Percentiles rank a stretch among this genome's conserved stretches.
Evolutionary conservation across 2,113 vertebrate species (phyloP).

Genomic region (Colinus virginianus): DNA sequence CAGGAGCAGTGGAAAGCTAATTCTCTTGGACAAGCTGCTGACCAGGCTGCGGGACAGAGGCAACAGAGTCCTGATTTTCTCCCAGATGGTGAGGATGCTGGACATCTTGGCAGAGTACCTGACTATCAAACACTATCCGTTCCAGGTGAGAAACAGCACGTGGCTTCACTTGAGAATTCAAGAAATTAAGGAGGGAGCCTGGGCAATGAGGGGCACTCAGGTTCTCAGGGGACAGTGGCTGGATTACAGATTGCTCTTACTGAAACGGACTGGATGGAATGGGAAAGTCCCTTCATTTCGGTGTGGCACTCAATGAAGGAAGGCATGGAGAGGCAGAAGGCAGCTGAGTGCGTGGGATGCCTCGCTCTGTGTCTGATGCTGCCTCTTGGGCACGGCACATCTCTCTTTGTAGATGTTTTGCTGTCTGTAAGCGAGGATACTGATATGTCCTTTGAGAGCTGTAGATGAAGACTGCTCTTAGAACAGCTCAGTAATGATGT

Average conservation of each 20-base stretch:
- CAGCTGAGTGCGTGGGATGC: background rate
- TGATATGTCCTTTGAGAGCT: background rate
- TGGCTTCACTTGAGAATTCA: background rate
- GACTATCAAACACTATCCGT: slow-evolving; percentile 92
- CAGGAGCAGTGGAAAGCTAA: slow-evolving; percentile 95
- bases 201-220: background rate
- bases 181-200: background rate
- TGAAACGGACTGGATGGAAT: background rate
- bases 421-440: background rate
- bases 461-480: background rate
- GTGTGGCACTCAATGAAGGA: background rate
- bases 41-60: slow-evolving; percentile 93
- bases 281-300: background rate
- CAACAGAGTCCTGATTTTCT: slow-evolving; percentile 97
- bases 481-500: background rate
- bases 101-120: slow-evolving; percentile 97
- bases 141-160: slow-evolving; percentile 85
- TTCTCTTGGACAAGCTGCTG: slow-evolving; percentile 95
- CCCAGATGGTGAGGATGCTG: slow-evolving; percentile 99
- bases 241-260: background rate
- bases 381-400: background rate
- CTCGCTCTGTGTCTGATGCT: background rate
- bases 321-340: background rate
- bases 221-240: background rate
- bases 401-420: background rate